Base-by-base conservation (phyloP, 1,140 invertebrate species). In the Drosophila tsacasi region DNA sequence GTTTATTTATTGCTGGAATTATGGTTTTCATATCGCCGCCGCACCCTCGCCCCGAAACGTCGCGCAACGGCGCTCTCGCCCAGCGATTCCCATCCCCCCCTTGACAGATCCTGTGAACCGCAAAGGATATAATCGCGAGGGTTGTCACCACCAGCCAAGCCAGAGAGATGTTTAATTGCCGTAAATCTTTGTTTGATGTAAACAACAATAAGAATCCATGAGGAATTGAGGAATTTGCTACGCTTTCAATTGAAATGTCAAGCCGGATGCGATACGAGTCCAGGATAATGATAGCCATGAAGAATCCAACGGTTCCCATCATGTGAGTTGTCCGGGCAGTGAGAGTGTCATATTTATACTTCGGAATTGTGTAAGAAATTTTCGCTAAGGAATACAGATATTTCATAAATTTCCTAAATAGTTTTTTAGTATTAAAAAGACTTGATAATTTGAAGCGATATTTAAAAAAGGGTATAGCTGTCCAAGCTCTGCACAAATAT, bases 141-240 rank as follows among this genome's bases (percentile, higher is more conserved):
- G 85, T 89, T 89, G 85, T 84, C 85, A 81, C 74, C 75, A 83
- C 74, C 75, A 83, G 67, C 65, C 25, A 65, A 46, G 61, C 8
- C 54, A 17, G 57, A 81, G 67, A 69, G 67, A 73, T 84, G 91
- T 81, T 91, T 92, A 92, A 92, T 92, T 92, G 91, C 89, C 91
- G 91, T 92, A 91, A 92, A 92, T 92, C 86, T 91, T 79, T 92
- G 91, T 92, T 92, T 89, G 83, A 83, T 91, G 81, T 92, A 92
- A 92, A 92, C 83, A 92, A 87, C 82, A 87, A 75, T 82, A 76
- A 82, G 44, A 67, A 76, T 57, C 62, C 37, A 57, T 39, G 35
- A 57, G 44, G 58, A 54, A 64, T 57, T 39, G 37, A 62, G 27
- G 66, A 59, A 91, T 91, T 91, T 55, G 83, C 76, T 50, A 91